These are phyloP conservation scores for Leptopilina syphax DNA, from an alignment of 2,888 invertebrate species.

Conservation along the genomic window DNA sequence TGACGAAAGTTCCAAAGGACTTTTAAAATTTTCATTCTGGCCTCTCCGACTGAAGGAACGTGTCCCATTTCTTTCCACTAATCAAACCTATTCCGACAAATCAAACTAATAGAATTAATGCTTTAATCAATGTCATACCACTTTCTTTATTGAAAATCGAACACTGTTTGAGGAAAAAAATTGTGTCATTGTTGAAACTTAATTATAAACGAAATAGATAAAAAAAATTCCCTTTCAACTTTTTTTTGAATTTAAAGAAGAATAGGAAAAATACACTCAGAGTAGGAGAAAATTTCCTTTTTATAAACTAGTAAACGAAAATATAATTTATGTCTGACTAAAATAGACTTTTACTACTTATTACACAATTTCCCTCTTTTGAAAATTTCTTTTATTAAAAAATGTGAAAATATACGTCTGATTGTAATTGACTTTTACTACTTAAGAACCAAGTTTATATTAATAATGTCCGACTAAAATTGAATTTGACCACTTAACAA, in stretches of 20 bases:
- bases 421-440: too few species aligned
- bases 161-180: not conserved
- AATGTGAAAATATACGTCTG: too few species aligned
- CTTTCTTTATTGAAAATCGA: conserved; percentile 1
- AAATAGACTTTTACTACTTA: too few species aligned
- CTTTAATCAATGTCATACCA: conserved; percentile 12
- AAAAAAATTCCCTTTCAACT: not conserved
- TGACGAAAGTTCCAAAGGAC: conserved; percentile 53
- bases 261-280: too few species aligned
- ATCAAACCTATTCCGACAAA: conserved; percentile 24
- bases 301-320: not conserved
- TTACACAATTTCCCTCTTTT: too few species aligned
- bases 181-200: not conserved
- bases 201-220: not conserved
- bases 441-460: too few species aligned
- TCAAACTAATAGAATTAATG: conserved; percentile 38
- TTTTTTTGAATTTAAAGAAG: too few species aligned
- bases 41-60: not conserved
- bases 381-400: too few species aligned
- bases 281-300: too few species aligned
- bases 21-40: conserved; percentile 54
- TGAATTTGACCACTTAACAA: too few species aligned
- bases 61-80: conserved; percentile 11
- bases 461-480: too few species aligned
- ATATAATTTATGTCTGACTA: too few species aligned